Evolutionary conservation across 2,888 invertebrate genomes (phyloP), one percentile per base, ranked within the genome.

Genomic region (Drosophila ezoana): DNA sequence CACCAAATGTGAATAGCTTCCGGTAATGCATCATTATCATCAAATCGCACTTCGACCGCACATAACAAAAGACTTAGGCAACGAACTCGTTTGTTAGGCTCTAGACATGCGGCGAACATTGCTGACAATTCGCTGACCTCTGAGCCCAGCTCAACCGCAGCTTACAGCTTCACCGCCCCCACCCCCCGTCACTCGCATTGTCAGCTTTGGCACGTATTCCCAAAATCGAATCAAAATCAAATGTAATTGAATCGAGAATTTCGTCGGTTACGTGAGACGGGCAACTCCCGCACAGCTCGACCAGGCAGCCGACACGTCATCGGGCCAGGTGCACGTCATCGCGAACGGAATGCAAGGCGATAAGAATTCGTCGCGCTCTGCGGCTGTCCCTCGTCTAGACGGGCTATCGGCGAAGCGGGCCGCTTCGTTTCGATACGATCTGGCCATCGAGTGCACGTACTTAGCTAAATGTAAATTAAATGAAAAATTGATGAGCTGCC

Each of bases 401-500:
- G 35, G 33, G 11, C 23, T n/a, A 2, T 37, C 49, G 49, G n/a
- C 20, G 35, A 49, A 8, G 23, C 23, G 23, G 23, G 8, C 28
- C 28, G 28, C 28, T 28, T 28, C 8, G 8, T 28, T 28, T 28
- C 23, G 28, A 5, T 28, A 2, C 28, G 28, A 28, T 28, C 28
- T 28, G 28, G 28, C 28, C 28, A 28, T 10, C 51, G 4, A 47
- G 13, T 41, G 60, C 76, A 76, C 76, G 69, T 74, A 73, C 60
- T 41, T 69, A 76, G 77, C 57, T 79, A 82, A 89, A 86, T 89
- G 75, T 88, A 70, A 86, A 86, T 86, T 82, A 88, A 88, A 86
- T 89, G 89, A 89, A 89, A 89, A 86, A 89, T 89, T 86, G 84
- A 85, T 87, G 89, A 87, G 81, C 72, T 56, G 67, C 52, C 61